A percentile compares a stretch with the other conserved stretches of the same genome.
These are phyloP conservation scores for Zaprionus africanus DNA, from an alignment of 1,140 invertebrate species.

Conservation along the genomic window DNA sequence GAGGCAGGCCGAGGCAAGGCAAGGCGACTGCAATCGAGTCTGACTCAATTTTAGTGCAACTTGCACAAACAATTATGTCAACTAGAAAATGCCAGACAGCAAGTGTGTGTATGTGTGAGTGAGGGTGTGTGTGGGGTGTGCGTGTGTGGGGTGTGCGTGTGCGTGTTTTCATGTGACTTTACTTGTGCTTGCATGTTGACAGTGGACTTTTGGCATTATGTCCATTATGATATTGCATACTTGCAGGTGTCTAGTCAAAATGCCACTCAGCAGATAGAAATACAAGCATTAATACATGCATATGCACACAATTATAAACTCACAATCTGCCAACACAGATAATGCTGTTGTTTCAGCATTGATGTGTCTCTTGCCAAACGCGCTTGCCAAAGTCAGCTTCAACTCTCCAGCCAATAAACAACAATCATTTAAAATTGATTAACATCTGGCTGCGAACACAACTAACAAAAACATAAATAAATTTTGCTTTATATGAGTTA, in stretches of 20 bases:
- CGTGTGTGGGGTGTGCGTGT: background rate
- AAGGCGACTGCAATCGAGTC: slow-evolving; percentile 27
- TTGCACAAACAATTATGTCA: slow-evolving; percentile 60
- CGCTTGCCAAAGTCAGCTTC: no score
- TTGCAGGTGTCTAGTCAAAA: slow-evolving; percentile 50
- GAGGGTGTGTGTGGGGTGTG: background rate
- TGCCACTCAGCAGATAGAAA: slow-evolving; percentile 23
- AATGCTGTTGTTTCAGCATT: background rate
- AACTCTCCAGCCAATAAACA: slow-evolving; percentile 6
- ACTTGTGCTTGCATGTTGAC: slow-evolving; percentile 49
- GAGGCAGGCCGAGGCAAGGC: no score
- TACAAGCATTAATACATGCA: background rate
- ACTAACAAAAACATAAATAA: slow-evolving; percentile 2
- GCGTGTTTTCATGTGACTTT: slow-evolving; percentile 18
- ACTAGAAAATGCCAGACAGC: slow-evolving; percentile 28
- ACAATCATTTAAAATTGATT: slow-evolving; percentile 39
- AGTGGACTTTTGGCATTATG: slow-evolving; percentile 69
- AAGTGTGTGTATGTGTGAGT: background rate
- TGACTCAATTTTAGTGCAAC: slow-evolving; percentile 1
- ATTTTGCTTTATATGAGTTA: slow-evolving; percentile 22
- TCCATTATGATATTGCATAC: slow-evolving; percentile 66
- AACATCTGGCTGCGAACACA: slow-evolving; percentile 21
- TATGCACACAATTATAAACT: background rate
- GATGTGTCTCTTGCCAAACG: no score
- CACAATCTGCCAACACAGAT: background rate